Percentiles rank a stretch among this genome's conserved stretches.
Conservation (phyloP, 2,797 vertebrate genomes). For the Graptemys geographica region DNA sequence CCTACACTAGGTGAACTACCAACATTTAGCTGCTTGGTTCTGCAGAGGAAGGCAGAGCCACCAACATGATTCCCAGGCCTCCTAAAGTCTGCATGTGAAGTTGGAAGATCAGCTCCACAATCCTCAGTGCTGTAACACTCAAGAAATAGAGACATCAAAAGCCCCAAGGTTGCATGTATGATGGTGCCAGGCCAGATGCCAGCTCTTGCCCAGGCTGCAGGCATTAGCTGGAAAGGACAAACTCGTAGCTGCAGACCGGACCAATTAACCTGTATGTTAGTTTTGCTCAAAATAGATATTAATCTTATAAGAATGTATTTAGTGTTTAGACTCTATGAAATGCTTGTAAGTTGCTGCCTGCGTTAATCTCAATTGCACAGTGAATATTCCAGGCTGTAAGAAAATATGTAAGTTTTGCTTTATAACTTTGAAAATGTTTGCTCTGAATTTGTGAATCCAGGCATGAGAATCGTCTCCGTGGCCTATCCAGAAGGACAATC, state of each 20-base stretch:
- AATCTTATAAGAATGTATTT: too few species aligned
- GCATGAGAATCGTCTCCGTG: not conserved
- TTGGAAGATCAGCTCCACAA: not conserved
- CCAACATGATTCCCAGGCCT: not conserved
- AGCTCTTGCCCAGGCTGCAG: too few species aligned
- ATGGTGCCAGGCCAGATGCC: too few species aligned
- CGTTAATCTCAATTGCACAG: not conserved
- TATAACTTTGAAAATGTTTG: not conserved
- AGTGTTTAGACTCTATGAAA: too few species aligned
- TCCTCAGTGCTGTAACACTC: accelerated
- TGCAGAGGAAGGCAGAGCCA: not conserved
- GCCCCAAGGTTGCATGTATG: accelerated
- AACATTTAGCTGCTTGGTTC: not conserved
- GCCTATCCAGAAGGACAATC: not conserved
- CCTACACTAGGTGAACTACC: not conserved
- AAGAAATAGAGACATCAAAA: accelerated
- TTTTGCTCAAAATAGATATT: too few species aligned
- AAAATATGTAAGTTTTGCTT: not conserved
- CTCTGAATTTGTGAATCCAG: not conserved
- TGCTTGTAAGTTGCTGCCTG: not conserved
- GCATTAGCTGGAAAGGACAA: too few species aligned
- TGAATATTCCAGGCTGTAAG: not conserved
- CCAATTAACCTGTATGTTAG: too few species aligned
- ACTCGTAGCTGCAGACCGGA: too few species aligned
- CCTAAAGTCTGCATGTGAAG: not conserved